Percentiles rank a stretch among this genome's conserved stretches.
These are phyloP conservation scores for Leuciscus idus DNA, from an alignment of 2,113 vertebrate genomes.

Conservation along the genomic window DNA sequence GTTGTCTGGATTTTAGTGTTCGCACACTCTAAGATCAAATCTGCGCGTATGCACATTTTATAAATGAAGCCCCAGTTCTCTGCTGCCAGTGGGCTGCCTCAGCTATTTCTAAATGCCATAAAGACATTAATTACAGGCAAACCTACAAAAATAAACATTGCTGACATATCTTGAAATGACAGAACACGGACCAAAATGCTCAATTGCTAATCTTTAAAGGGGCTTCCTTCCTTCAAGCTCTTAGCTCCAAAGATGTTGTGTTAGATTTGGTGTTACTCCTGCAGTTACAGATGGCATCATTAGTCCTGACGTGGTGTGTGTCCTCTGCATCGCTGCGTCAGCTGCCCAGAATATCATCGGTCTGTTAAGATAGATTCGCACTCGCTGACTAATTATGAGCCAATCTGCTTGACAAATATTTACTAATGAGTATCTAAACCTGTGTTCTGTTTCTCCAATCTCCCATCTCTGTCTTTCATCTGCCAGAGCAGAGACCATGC, in stretches of 20 bases:
- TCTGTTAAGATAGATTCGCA: slow-evolving; percentile 41
- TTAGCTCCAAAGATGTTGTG: not conserved
- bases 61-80: not conserved
- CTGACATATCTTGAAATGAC: not conserved
- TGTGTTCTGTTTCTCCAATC: slow-evolving; percentile 33
- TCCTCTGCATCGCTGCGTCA: slow-evolving; percentile 44
- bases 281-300: slow-evolving; percentile 57
- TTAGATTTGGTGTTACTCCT: slow-evolving; percentile 52
- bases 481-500: slow-evolving; percentile 11
- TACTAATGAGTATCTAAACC: slow-evolving; percentile 43
- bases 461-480: slow-evolving; percentile 25
- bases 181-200: not conserved
- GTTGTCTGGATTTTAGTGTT: no score
- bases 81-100: slow-evolving; percentile 10
- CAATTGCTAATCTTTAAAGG: not conserved
- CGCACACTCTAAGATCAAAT: no score
- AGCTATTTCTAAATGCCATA: not conserved
- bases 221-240: not conserved
- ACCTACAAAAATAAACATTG: slow-evolving; percentile 11
- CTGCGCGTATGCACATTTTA: no score
- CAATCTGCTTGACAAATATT: slow-evolving; percentile 50
- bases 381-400: slow-evolving; percentile 51
- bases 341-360: slow-evolving; percentile 48
- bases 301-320: slow-evolving; percentile 42
- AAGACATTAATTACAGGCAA: not conserved